phyloP scores from a whole-genome alignment of 2,797 vertebrate species.

The Peromyscus attwateri region DNA sequence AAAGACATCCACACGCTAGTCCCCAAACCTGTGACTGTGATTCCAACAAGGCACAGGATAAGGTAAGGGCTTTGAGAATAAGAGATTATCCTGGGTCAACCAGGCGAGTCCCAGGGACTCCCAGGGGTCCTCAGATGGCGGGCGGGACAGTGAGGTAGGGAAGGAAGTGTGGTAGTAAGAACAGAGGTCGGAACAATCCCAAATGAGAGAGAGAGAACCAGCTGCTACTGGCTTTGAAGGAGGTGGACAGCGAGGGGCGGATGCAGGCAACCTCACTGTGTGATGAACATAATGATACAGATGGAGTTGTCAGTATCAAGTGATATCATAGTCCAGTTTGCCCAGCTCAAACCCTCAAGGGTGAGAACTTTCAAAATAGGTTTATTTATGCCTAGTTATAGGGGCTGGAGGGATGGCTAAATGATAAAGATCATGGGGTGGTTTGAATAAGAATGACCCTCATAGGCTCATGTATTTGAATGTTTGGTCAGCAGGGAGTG shows the following conservation, averaged over 20 bases:
- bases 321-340: neutral
- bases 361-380: neutral
- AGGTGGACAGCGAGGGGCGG: neutral
- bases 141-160: neutral
- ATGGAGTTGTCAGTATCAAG: neutral
- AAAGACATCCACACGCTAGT: accelerated
- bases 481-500: neutral
- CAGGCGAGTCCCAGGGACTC: neutral
- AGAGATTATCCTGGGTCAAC: too few relatives aligned
- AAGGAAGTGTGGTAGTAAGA: accelerated
- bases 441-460: neutral
- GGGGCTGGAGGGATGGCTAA: neutral
- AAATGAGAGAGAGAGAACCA: accelerated
- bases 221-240: neutral
- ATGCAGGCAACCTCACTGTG: accelerated
- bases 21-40: neutral
- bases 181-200: neutral
- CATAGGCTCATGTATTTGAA: neutral
- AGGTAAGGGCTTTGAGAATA: neutral
- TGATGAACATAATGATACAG: neutral
- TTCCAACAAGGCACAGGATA: neutral
- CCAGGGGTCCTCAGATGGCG: neutral
- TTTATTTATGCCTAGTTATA: neutral
- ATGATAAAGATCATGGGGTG: neutral
- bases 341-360: too few relatives aligned